Evolutionary conservation across 2,113 vertebrate genomes (phyloP).

Genomic region (Oophaga pumilio): DNA sequence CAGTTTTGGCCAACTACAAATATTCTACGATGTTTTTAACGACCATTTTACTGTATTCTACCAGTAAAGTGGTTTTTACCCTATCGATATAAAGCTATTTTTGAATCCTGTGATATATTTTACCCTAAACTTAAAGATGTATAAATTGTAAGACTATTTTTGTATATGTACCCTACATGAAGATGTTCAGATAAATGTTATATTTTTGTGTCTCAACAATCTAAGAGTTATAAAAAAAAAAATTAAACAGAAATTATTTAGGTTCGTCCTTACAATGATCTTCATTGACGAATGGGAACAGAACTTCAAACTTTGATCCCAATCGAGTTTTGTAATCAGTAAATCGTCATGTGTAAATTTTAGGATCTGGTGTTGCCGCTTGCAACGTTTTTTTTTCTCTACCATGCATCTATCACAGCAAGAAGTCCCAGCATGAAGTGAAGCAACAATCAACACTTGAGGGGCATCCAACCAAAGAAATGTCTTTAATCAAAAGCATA

Average conservation of each 20-base stretch:
- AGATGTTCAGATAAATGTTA: conserved; percentile 27
- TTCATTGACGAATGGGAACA: neutral
- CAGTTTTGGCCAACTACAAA: neutral
- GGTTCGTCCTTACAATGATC: neutral
- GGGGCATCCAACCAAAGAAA: neutral
- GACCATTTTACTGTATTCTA: neutral
- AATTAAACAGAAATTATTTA: neutral
- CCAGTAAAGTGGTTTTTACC: neutral
- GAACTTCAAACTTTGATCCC: neutral
- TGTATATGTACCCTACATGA: conserved; percentile 35
- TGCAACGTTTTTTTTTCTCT: neutral
- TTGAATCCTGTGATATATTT: neutral
- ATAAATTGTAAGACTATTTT: conserved; percentile 48
- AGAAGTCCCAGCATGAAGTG: neutral
- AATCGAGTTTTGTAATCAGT: neutral
- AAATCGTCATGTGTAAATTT: neutral
- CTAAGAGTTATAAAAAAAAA: neutral
- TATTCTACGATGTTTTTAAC: neutral
- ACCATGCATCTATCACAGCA: neutral
- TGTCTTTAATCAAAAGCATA: neutral
- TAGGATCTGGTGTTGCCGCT: neutral
- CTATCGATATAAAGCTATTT: neutral
- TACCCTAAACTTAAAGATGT: neutral
- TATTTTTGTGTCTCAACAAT: conserved; percentile 39
- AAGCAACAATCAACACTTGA: neutral